Percentiles rank a stretch among this genome's conserved stretches.
phyloP scores from a whole-genome alignment of 1,140 invertebrate genomes.

The Telenomus remus region DNA sequence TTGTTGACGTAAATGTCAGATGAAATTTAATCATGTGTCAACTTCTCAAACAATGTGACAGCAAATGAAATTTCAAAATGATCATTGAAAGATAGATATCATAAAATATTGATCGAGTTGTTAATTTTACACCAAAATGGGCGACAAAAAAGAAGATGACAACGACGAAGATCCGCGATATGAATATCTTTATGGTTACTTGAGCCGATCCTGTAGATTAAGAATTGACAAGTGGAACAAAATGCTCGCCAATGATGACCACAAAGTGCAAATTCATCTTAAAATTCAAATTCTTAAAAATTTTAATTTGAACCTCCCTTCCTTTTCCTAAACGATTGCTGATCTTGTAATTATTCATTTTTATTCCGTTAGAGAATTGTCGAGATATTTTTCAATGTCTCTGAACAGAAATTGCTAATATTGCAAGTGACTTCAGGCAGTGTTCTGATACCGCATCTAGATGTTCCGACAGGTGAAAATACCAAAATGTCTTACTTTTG shows the following conservation, averaged over 20 bases:
- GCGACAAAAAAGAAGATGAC: slow-evolving; percentile 29
- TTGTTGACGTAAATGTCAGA: too few relatives aligned
- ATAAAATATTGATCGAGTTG: not conserved
- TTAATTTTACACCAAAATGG: slow-evolving; percentile 19
- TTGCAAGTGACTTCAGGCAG: slow-evolving; percentile 76
- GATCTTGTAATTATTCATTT: too few relatives aligned
- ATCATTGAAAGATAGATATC: not conserved
- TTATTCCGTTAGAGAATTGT: slow-evolving; percentile 75
- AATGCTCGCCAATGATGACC: slow-evolving; percentile 82
- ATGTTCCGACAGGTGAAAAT: slow-evolving; percentile 73
- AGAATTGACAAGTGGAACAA: slow-evolving; percentile 87
- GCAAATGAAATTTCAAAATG: not conserved
- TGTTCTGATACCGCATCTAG: slow-evolving; percentile 65
- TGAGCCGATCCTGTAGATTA: slow-evolving; percentile 70
- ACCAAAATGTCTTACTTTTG: slow-evolving; percentile 81
- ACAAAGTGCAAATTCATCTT: slow-evolving; percentile 75
- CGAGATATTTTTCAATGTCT: slow-evolving; percentile 79
- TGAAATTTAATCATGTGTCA: too few relatives aligned
- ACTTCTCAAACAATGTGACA: not conserved
- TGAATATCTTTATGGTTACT: slow-evolving; percentile 66
- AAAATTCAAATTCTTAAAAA: slow-evolving; percentile 30
- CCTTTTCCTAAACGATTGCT: too few relatives aligned
- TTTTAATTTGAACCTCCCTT: too few relatives aligned
- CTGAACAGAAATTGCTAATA: slow-evolving; percentile 75
- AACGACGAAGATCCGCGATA: slow-evolving; percentile 64